phyloP scores from a whole-genome alignment of 2,113 vertebrate species.

The Sarotherodon lohbergeri region DNA sequence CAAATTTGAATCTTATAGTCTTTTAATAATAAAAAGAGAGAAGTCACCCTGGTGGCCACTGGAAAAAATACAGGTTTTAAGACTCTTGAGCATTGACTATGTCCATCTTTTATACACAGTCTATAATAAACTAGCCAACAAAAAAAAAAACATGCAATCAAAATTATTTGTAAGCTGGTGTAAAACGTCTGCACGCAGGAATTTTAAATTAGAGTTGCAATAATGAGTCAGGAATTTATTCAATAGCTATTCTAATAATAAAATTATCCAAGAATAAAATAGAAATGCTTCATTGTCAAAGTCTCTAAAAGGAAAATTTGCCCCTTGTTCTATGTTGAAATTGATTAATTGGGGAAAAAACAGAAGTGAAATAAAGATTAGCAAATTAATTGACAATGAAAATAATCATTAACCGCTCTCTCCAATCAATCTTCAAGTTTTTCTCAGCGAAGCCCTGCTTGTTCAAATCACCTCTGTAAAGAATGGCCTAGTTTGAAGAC shows the following conservation, averaged over 20 bases:
- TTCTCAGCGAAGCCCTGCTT: neutral
- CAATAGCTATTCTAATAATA: neutral
- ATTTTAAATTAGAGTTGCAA: too few relatives aligned
- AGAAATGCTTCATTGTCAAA: neutral
- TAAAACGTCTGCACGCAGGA: too few relatives aligned
- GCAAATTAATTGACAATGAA: neutral
- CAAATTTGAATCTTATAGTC: neutral
- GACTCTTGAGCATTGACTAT: neutral
- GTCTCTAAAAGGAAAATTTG: neutral
- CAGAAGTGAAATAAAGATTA: neutral
- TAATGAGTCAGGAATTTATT: too few relatives aligned
- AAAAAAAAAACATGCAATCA: too few relatives aligned
- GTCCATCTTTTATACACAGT: neutral
- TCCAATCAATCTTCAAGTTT: neutral
- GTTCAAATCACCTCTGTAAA: neutral
- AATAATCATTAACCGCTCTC: neutral
- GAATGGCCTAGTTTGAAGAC: slow-evolving; percentile 48
- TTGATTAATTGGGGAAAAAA: neutral
- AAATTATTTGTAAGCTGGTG: too few relatives aligned
- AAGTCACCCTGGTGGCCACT: neutral
- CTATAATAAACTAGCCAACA: too few relatives aligned
- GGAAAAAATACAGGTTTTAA: neutral
- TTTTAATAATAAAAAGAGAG: neutral
- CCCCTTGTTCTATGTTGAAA: neutral
- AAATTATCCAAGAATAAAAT: neutral